Base-by-base conservation (phyloP, 2,888 invertebrate genomes). In the Platycnemis pennipes region DNA sequence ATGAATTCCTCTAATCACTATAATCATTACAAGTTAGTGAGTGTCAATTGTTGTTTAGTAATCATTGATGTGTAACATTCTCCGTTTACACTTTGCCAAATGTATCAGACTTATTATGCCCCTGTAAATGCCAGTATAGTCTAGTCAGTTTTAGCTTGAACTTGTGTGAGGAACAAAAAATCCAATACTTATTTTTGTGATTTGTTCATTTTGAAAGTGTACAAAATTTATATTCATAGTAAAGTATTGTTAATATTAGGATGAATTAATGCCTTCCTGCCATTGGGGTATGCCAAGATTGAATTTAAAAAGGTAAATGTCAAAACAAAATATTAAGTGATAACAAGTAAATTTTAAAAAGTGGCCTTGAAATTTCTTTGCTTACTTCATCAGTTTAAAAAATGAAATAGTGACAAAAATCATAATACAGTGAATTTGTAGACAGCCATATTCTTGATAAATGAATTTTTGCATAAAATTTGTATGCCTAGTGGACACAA, bases 241-340 rank as follows among this genome's bases (percentile, higher is more conserved):
- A 95, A 94, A 94, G 94, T 94, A 94, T 85, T 91, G 94, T 95
- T 95, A 91, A 94, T 94, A 94, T 94, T 94, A 88, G 95, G 95
- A 95, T 95, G 95, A 88, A 94, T 96, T 96, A 97, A 97, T 97
- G 97, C 97, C 97, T 97, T 97, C 97, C 97, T 97, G 97, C 97
- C 97, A 97, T 96, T 96, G 97, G 97, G 97, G 97, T 97, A 97
- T 97, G 97, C 97, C 97, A 96, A 96, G 96, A 96, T 96, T 96
- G 96, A 96, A 96, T 97, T 96, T 96, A 96, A 96, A 96, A 96
- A 96, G 96, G 95, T 95, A 95, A 94, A 95, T 87, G 87, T 86
- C 63, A 46, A 94, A 56, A 88, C 87, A 94, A 96, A 95, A 95
- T 96, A 96, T 96, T 95, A 96, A 96, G 96, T 96, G 96, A 95